These are phyloP conservation scores for Phengaris alcon DNA, from an alignment of 2,888 invertebrate species.

Conservation along the genomic window DNA sequence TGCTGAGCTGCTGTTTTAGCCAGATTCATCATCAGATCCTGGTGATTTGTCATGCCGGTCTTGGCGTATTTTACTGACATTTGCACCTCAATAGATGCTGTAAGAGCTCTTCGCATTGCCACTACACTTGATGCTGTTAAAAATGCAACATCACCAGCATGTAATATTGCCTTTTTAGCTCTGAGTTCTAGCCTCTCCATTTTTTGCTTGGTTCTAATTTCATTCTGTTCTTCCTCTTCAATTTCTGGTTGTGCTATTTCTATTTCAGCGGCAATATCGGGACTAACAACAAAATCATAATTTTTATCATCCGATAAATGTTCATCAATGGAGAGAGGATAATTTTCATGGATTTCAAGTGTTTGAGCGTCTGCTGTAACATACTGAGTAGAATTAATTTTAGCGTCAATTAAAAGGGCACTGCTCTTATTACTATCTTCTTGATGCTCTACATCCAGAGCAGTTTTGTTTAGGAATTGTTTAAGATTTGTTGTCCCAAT, in stretches of 20 bases:
- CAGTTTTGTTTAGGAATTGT: conserved; percentile 70
- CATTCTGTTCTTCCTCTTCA: conserved; percentile 57
- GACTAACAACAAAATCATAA: conserved; percentile 52
- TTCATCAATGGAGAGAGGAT: conserved; percentile 55
- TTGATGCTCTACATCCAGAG: conserved; percentile 58
- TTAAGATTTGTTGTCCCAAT: conserved; percentile 40
- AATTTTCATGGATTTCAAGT: conserved; percentile 55
- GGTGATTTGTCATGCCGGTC: conserved; percentile 71
- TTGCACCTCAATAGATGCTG: conserved; percentile 71
- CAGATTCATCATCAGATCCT: conserved; percentile 74
- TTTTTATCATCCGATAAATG: conserved; percentile 62
- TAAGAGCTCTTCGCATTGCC: conserved; percentile 68
- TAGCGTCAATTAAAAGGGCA: conserved; percentile 57
- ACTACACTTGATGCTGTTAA: conserved; percentile 72
- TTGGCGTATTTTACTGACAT: conserved; percentile 72
- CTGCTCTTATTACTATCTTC: conserved; percentile 51
- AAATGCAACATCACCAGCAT: conserved; percentile 73
- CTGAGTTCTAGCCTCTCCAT: conserved; percentile 64
- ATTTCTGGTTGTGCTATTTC: conserved; percentile 65
- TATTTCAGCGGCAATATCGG: conserved; percentile 64
- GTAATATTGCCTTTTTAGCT: conserved; percentile 72
- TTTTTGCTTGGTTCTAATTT: conserved; percentile 62
- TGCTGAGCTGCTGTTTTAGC: conserved; percentile 74
- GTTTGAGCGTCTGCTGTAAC: conserved; percentile 48
- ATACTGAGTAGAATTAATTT: conserved; percentile 56